Conservation (phyloP, 2,888 invertebrate species). For the Tiliacea aurago region DNA sequence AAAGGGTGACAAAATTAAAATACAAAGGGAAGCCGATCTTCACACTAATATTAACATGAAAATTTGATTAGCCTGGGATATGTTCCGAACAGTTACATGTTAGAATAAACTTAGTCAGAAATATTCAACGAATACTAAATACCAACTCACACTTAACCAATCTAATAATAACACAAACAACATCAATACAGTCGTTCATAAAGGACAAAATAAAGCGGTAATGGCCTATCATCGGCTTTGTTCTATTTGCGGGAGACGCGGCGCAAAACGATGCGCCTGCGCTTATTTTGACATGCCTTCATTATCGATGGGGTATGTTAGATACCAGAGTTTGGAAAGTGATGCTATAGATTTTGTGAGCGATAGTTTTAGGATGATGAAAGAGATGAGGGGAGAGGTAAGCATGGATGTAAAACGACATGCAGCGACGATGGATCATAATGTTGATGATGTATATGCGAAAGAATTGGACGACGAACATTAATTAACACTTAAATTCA, state of each 20-base stretch:
- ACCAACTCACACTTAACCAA: slow-evolving; percentile 21
- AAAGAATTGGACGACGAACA: not conserved
- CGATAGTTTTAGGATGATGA: not conserved
- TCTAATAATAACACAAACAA: slow-evolving; percentile 40
- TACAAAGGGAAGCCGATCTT: no score
- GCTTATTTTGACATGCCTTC: slow-evolving; percentile 64
- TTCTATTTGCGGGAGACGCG: slow-evolving; percentile 63
- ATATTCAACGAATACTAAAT: no score
- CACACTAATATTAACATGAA: no score
- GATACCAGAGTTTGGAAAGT: not conserved
- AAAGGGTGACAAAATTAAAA: no score
- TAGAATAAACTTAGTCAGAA: no score
- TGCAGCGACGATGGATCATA: not conserved
- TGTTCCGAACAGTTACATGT: no score
- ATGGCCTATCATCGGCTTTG: slow-evolving; percentile 64
- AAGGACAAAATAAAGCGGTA: slow-evolving; percentile 57
- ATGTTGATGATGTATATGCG: not conserved
- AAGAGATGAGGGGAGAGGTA: not conserved
- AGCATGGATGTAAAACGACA: not conserved
- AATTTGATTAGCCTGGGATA: no score
- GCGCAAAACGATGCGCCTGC: slow-evolving; percentile 47
- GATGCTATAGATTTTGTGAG: slow-evolving; percentile 16
- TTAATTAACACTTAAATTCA: not conserved
- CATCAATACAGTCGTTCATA: slow-evolving; percentile 44
- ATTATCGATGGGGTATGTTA: slow-evolving; percentile 59